Base-by-base conservation (phyloP, 2,888 invertebrate genomes). In the Dryobota labecula region DNA sequence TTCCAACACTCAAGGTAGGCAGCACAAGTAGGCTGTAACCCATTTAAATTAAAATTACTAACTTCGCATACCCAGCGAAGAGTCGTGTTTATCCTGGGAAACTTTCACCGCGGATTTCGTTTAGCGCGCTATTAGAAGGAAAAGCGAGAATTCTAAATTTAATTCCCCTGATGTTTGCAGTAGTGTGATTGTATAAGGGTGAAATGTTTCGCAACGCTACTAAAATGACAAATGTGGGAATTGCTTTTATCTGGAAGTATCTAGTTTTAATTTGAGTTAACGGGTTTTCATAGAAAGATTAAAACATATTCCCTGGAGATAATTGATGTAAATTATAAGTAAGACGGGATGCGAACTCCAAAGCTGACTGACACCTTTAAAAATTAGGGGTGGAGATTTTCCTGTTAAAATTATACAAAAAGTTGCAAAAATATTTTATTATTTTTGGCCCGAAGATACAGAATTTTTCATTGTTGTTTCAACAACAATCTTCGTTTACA, bases 181-280 rank as follows among this genome's bases (percentile, higher is more conserved):
- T 83, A 78, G 87, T 87, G 86, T 89, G 90, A 90, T 91, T 91
- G 90, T 90, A 86, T 88, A 86, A 84, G 78, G 77, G 84, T 85
- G 77, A 83, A 87, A 86, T 88, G 87, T 88, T 87, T 82, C 82
- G 84, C 80, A 84, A 79, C 82, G 84, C 7, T 8, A 20, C 3
- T 43, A 30, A 43, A 43, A 8, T 60, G 5, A 43, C 41, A 43
- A 90, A 90, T 88, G 87, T 78, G 57, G 80, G 75, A 76, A 82
- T 86, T 86, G 84, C 73, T 84, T 88, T 85, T 86, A 83, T 78
- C 71, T 67, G 63, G 45, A 61, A 38, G 24, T n/a, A 36, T 3
- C 8, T 49, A 58, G 51, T 56, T 45, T 47, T 27, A 45, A n/a
- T 11, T 30, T 1, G 1, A 57, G 2, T 54, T 11, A 58, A 60